Conservation (phyloP, 1,140 invertebrate species). For the Eupeodes corollae region DNA sequence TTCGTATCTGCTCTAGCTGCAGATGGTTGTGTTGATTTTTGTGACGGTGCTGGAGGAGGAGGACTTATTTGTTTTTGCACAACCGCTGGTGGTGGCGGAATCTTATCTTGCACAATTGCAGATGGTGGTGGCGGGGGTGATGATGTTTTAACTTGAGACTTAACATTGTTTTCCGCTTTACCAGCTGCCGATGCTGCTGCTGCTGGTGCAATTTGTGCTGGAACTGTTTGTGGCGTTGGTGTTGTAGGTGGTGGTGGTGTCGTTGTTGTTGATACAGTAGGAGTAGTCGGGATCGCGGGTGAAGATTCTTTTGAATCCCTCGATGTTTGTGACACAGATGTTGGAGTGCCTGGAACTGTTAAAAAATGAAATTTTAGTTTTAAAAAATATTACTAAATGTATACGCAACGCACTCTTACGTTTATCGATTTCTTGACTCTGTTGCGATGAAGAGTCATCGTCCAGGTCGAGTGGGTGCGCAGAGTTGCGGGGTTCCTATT, state of each 20-base stretch:
- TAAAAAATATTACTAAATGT: constrained; percentile 2
- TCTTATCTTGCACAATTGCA: no score
- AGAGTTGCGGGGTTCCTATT: constrained; percentile 73
- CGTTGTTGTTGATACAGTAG: not conserved
- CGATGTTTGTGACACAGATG: constrained; percentile 22
- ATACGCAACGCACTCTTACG: constrained; percentile 41
- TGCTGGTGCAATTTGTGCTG: constrained; percentile 13
- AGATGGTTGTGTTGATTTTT: not conserved
- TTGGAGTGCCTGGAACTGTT: constrained; percentile 35
- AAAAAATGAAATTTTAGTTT: constrained; percentile 1
- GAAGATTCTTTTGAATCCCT: constrained; percentile 36
- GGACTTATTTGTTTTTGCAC: no score
- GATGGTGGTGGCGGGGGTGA: no score
- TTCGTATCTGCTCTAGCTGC: not conserved
- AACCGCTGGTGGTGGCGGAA: no score
- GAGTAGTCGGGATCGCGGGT: constrained; percentile 25
- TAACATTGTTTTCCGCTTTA: constrained; percentile 3
- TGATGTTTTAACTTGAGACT: not conserved
- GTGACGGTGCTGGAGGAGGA: no score
- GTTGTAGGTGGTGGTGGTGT: constrained; percentile 11
- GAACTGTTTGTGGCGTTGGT: constrained; percentile 6
- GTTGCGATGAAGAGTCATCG: constrained; percentile 75
- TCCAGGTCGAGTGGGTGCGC: constrained; percentile 77
- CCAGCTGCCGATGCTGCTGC: constrained; percentile 2
- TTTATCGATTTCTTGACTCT: constrained; percentile 62